Conservation (phyloP, 2,888 invertebrate genomes). For the Mycalesis mineus region DNA sequence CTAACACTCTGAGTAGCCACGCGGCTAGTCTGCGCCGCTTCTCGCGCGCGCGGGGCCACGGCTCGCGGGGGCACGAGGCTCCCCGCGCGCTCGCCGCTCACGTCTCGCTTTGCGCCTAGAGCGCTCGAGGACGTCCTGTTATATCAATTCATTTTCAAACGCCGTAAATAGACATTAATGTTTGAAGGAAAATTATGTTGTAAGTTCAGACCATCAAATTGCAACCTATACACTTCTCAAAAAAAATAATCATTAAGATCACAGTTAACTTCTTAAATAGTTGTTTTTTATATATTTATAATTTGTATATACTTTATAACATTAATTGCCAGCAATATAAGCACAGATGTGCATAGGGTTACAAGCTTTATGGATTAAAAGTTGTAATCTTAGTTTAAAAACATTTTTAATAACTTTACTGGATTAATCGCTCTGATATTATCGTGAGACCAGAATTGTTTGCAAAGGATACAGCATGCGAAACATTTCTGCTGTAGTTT, state of each 20-base stretch:
- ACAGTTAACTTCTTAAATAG: neutral
- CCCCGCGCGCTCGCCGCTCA: conserved; percentile 39
- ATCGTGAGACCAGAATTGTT: too few species aligned
- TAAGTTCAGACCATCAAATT: conserved; percentile 57
- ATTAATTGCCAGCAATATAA: neutral
- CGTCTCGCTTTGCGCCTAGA: conserved; percentile 48
- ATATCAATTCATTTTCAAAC: conserved; percentile 22
- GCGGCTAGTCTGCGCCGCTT: conserved; percentile 73
- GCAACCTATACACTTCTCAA: conserved; percentile 17
- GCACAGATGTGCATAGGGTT: neutral
- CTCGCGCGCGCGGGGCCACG: conserved; percentile 46
- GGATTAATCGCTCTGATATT: too few species aligned
- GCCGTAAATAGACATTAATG: conserved; percentile 30
- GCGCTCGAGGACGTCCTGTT: conserved; percentile 53
- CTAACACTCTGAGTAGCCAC: conserved; percentile 57
- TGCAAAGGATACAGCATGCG: too few species aligned
- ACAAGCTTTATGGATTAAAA: too few species aligned
- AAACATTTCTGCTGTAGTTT: too few species aligned
- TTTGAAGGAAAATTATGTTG: conserved; percentile 45
- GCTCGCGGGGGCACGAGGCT: conserved; percentile 36
- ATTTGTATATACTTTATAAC: neutral
- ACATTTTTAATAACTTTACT: too few species aligned
- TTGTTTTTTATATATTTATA: neutral
- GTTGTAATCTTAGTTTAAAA: too few species aligned
- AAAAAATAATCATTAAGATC: neutral